Conservation (phyloP, 2,888 invertebrate genomes). For the Ornithoptera alexandrae region DNA sequence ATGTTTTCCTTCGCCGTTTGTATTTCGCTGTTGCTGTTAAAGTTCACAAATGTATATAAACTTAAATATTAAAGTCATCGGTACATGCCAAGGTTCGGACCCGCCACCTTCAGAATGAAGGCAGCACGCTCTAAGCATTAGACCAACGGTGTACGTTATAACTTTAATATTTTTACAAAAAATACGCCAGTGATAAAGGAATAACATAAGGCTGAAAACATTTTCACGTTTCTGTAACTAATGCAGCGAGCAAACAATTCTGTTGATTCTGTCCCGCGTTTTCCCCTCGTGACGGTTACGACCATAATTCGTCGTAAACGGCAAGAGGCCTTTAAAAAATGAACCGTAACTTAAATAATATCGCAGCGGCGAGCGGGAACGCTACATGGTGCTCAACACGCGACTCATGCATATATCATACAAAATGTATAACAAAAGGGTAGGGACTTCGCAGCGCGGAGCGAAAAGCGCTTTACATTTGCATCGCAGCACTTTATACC, state of each 20-base stretch:
- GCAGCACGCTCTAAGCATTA: too few species aligned
- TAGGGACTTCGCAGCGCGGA: conserved; percentile 10
- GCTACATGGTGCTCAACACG: conserved; percentile 40
- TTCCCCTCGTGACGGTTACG: conserved; percentile 33
- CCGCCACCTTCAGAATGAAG: too few species aligned
- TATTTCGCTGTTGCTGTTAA: too few species aligned
- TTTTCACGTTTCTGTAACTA: conserved; percentile 34
- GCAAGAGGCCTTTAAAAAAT: conserved; percentile 37
- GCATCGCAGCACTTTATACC: neutral
- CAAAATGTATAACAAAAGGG: conserved; percentile 39
- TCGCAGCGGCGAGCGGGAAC: conserved; percentile 43
- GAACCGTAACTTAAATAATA: conserved; percentile 41
- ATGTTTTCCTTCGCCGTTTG: too few species aligned
- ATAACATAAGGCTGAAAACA: conserved; percentile 27
- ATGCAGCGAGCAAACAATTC: conserved; percentile 34
- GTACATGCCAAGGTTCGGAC: too few species aligned
- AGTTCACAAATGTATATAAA: too few species aligned
- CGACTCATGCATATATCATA: conserved; percentile 33
- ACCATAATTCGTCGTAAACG: conserved; percentile 34
- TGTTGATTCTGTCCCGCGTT: conserved; percentile 37
- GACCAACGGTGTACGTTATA: too few species aligned
- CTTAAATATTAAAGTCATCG: too few species aligned
- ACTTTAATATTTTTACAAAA: too few species aligned
- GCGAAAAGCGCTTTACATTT: conserved; percentile 5
- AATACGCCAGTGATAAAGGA: neutral